Percentiles rank a stretch among this genome's conserved stretches.
phyloP scores from a whole-genome alignment of 2,888 invertebrate species.

The Cantharis nigra region DNA sequence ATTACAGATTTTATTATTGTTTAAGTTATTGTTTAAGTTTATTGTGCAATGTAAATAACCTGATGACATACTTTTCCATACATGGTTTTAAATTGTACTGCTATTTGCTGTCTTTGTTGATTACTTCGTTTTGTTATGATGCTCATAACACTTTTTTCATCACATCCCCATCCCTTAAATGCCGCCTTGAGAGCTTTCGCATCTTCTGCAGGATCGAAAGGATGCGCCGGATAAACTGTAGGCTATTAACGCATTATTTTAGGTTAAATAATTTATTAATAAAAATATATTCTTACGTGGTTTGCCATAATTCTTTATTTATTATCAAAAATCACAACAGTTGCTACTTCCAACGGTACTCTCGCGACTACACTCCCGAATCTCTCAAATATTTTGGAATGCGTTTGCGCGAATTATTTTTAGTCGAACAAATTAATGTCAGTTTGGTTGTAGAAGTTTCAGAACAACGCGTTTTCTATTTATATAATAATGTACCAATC shows the following conservation, averaged over 20 bases:
- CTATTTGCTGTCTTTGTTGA: slow-evolving; percentile 67
- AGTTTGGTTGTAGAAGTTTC: background rate
- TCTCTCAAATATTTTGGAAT: background rate
- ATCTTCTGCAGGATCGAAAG: slow-evolving; percentile 50
- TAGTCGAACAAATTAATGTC: background rate
- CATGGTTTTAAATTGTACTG: slow-evolving; percentile 62
- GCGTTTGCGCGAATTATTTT: background rate
- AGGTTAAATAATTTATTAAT: background rate
- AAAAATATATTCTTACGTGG: background rate
- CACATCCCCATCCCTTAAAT: slow-evolving; percentile 57
- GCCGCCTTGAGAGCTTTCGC: slow-evolving; percentile 50
- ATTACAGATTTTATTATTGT: background rate
- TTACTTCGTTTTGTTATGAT: slow-evolving; percentile 68
- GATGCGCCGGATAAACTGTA: slow-evolving; percentile 46
- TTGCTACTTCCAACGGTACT: background rate
- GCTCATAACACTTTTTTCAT: slow-evolving; percentile 69
- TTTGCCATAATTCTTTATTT: background rate
- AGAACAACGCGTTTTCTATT: background rate
- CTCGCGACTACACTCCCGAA: background rate
- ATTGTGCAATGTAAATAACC: background rate
- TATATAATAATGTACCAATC: too few species aligned
- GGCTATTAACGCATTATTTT: slow-evolving; percentile 38
- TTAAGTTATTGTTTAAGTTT: background rate
- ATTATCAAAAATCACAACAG: background rate
- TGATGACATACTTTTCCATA: slow-evolving; percentile 66